phyloP scores from a whole-genome alignment of 2,113 vertebrate species.

The Sinocyclocheilus anshuiensis region DNA sequence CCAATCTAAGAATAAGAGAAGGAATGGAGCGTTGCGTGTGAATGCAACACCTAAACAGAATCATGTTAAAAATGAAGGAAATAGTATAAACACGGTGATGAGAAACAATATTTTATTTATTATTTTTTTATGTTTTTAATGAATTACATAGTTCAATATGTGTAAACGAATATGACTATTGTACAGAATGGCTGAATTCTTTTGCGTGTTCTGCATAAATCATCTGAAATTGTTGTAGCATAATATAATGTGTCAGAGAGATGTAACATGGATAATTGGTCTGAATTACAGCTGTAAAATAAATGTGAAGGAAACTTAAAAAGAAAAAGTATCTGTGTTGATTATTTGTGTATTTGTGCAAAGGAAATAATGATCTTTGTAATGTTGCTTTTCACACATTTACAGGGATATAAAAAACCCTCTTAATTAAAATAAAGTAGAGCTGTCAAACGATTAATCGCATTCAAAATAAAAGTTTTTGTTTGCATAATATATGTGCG shows the following conservation, averaged over 20 bases:
- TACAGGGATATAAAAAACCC: too few species aligned
- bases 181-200: conserved; percentile 67
- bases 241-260: conserved; percentile 74
- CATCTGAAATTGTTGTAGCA: conserved; percentile 76
- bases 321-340: conserved; percentile 47
- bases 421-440: too few species aligned
- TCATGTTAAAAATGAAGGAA: conserved; percentile 51
- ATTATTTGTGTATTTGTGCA: neutral
- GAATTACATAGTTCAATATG: conserved; percentile 73
- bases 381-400: neutral
- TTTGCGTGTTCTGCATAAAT: conserved; percentile 67
- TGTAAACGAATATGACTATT: conserved; percentile 78
- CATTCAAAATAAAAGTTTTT: too few species aligned
- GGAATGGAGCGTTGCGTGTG: conserved; percentile 10
- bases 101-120: conserved; percentile 67
- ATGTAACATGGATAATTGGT: conserved; percentile 77
- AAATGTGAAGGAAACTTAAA: conserved; percentile 87
- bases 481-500: too few species aligned
- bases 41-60: conserved; percentile 35
- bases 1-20: neutral
- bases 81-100: conserved; percentile 55
- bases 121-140: conserved; percentile 70
- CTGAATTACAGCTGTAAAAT: conserved; percentile 89
- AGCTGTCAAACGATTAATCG: too few species aligned
- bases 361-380: neutral